Conservation (phyloP, 1,140 invertebrate species). For the Papilio dardanus region DNA sequence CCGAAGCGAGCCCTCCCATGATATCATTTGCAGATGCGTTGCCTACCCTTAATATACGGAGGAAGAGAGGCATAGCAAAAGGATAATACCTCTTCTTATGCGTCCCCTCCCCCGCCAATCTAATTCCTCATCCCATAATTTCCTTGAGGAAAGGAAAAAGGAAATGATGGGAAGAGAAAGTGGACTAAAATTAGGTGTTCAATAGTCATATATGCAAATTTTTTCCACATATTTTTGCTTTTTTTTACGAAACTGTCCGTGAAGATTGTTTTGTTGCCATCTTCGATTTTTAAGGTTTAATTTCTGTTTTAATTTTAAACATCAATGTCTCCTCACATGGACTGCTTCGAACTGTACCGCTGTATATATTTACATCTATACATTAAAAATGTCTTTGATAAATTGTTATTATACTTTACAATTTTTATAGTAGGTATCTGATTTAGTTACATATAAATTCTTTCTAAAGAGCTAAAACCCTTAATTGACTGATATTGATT, state of each 20-base stretch:
- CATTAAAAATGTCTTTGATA: neutral
- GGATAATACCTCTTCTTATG: too few species aligned
- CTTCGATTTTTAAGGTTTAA: neutral
- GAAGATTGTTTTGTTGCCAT: neutral
- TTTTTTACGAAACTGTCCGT: neutral
- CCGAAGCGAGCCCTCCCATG: too few species aligned
- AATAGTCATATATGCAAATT: neutral
- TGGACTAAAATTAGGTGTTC: too few species aligned
- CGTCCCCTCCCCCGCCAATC: too few species aligned
- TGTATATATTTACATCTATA: neutral
- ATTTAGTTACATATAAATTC: neutral
- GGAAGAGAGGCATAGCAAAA: too few species aligned
- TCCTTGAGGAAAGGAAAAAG: too few species aligned
- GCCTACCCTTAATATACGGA: too few species aligned
- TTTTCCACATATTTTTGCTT: neutral
- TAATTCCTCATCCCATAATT: too few species aligned
- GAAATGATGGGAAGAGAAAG: too few species aligned
- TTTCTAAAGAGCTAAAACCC: neutral
- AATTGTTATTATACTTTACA: neutral
- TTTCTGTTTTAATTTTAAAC: neutral
- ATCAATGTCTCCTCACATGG: neutral
- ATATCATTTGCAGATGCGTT: too few species aligned
- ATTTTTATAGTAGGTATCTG: neutral
- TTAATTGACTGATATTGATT: conserved; percentile 1
- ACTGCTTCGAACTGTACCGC: neutral